Percentiles rank a stretch among this genome's conserved stretches.
Conservation (phyloP, 1,140 invertebrate species). For the Drosophila watanabei region DNA sequence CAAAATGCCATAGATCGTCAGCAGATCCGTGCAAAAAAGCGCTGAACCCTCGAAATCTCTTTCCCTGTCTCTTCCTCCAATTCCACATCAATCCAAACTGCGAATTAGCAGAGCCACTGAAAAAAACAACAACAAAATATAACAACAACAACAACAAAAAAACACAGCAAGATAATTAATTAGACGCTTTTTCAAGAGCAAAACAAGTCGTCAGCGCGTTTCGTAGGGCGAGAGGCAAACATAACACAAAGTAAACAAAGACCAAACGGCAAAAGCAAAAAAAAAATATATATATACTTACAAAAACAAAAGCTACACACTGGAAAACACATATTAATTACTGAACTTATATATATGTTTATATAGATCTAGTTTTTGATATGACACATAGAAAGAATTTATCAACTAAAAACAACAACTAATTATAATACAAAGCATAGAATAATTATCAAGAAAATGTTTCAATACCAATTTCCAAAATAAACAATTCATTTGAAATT, state of each 20-base stretch:
- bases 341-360: too few relatives aligned
- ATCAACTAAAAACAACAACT: background rate
- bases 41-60: constrained; percentile 12
- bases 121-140: constrained; percentile 3
- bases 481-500: background rate
- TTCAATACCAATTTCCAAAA: background rate
- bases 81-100: constrained; percentile 24
- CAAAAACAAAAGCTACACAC: constrained; percentile 7
- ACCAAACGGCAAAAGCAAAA: background rate
- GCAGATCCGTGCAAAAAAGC: constrained; percentile 14
- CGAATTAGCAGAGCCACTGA: constrained; percentile 40
- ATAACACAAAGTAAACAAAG: constrained; percentile 26
- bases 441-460: background rate
- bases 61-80: constrained; percentile 14
- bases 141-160: constrained; percentile 6
- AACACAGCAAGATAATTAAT: constrained; percentile 59
- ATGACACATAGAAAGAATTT: background rate
- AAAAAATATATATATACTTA: background rate
- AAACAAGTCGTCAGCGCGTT: constrained; percentile 59
- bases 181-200: constrained; percentile 50
- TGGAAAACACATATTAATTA: background rate
- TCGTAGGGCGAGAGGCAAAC: constrained; percentile 17
- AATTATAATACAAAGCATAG: background rate
- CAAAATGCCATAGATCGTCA: constrained; percentile 26
- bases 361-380: background rate